A percentile compares a stretch with the other conserved stretches of the same genome.
Conservation (phyloP, 1,140 invertebrate genomes). For the Drosophila parvula region DNA sequence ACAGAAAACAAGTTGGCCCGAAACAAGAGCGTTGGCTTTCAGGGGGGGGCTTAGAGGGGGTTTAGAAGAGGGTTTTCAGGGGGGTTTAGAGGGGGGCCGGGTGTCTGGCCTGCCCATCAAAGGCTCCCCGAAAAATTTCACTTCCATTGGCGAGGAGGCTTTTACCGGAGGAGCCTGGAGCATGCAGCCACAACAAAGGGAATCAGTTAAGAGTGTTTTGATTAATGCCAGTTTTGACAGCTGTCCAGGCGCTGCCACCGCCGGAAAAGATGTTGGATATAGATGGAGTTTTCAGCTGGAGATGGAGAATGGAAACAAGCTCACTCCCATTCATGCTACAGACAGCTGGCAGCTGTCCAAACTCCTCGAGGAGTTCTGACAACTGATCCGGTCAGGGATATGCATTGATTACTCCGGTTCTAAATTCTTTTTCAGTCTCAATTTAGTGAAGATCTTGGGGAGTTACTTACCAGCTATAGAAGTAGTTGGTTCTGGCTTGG, state of each 20-base stretch:
- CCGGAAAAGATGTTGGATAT: not conserved
- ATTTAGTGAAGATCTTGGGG: not conserved
- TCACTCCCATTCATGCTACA: slow-evolving; percentile 4
- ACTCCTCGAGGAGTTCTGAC: not conserved
- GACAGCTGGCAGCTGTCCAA: slow-evolving; percentile 22
- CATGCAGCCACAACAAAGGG: slow-evolving; percentile 23
- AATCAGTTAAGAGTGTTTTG: slow-evolving; percentile 74
- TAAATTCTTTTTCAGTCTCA: not conserved
- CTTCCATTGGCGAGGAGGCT: slow-evolving; percentile 14
- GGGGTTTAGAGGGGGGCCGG: not conserved
- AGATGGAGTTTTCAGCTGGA: not conserved
- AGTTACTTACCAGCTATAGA: too few relatives aligned
- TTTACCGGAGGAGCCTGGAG: not conserved
- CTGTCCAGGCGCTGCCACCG: slow-evolving; percentile 47
- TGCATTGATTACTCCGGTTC: too few relatives aligned
- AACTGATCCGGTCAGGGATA: not conserved
- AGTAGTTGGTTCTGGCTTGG: not conserved
- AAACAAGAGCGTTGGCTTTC: slow-evolving; percentile 11
- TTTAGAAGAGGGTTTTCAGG: not conserved
- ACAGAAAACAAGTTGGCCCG: slow-evolving; percentile 40
- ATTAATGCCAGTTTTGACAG: slow-evolving; percentile 81
- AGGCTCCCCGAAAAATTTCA: slow-evolving; percentile 26
- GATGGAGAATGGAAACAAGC: not conserved
- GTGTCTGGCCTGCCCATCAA: slow-evolving; percentile 21
- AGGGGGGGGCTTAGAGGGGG: too few relatives aligned